These are phyloP conservation scores for Hiodon tergisus DNA, from an alignment of 2,113 vertebrate species.

Conservation along the genomic window DNA sequence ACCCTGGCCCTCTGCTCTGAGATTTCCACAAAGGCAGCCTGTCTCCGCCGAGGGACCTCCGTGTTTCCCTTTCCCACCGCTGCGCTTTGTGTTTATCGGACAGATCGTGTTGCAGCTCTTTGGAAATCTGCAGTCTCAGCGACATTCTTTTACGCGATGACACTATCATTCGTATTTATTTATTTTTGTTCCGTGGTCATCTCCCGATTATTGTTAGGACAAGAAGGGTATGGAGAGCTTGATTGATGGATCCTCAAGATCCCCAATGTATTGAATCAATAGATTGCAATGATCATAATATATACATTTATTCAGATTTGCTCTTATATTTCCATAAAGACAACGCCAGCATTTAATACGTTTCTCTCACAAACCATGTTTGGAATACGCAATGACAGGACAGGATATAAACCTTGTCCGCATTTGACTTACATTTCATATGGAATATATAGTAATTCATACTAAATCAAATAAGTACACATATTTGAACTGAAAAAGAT, in stretches of 20 bases:
- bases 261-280: not conserved
- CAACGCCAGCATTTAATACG: too few species aligned
- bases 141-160: not conserved
- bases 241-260: not conserved
- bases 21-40: constrained; percentile 23
- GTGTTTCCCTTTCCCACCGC: constrained; percentile 3
- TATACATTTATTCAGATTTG: too few species aligned
- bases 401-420: too few species aligned
- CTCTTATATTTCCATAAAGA: too few species aligned
- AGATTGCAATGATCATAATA: too few species aligned
- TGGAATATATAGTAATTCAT: too few species aligned
- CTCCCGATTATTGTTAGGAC: not conserved
- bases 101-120: constrained; percentile 9
- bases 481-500: too few species aligned
- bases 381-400: too few species aligned
- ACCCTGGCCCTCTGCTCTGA: constrained; percentile 20
- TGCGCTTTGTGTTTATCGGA: constrained; percentile 1
- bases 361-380: too few species aligned
- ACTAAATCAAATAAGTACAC: too few species aligned
- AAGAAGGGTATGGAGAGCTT: not conserved
- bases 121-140: constrained; percentile 15
- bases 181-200: not conserved
- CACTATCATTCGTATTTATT: not conserved
- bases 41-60: not conserved
- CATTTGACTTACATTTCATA: too few species aligned